Evolutionary conservation across 2,113 vertebrate species (phyloP), one percentile per base, ranked within the genome.

Genomic region (Tupaia chinensis): DNA sequence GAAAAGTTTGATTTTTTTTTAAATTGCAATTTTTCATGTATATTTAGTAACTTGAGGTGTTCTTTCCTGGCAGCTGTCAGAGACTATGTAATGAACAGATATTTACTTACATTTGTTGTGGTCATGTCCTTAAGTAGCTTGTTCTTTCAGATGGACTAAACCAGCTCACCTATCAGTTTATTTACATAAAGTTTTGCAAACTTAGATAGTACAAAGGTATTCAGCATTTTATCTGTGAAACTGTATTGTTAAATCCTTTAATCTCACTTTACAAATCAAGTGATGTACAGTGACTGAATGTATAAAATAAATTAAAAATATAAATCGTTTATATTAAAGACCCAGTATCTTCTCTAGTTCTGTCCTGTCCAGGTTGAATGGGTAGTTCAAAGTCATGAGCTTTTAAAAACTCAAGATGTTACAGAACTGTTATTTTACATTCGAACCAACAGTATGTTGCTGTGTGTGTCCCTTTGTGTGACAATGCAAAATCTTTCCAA

Each of bases 21-120:
- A 80, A 72, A 32, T 66, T 54, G 20, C 22, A 73, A 22, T 74
- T 58, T 79, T 91, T 63, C 25, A 23, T 27, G 17, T 44, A 29
- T 3, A 63, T 61, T 83, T 9, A 73, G 16, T 86, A 81, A 20
- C 23, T 91, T 81, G 19, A 92, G 65, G 76, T 89, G 16, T 16
- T 85, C 16, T 76, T 91, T 92, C 78, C 7, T 89, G 61, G 11
- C 29, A 27, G 15, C 17, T 77, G 66, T 74, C 61, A 19, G 27
- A 69, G 20, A 87, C 9, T 80, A 66, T 86, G 11, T 60, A 84
- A 77, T 22, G 29, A 94, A 56, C 54, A 63, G 16, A 70, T 87
- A 53, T 91, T 74, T 90, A 12, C 14, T 73, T 66, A 88, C 9
- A 72, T 81, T 94, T 92, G 63, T 54, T 65, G 58, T 95, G 32